These are phyloP conservation scores for Heterohyrax brucei DNA, from an alignment of 2,797 vertebrate species.

Conservation along the genomic window DNA sequence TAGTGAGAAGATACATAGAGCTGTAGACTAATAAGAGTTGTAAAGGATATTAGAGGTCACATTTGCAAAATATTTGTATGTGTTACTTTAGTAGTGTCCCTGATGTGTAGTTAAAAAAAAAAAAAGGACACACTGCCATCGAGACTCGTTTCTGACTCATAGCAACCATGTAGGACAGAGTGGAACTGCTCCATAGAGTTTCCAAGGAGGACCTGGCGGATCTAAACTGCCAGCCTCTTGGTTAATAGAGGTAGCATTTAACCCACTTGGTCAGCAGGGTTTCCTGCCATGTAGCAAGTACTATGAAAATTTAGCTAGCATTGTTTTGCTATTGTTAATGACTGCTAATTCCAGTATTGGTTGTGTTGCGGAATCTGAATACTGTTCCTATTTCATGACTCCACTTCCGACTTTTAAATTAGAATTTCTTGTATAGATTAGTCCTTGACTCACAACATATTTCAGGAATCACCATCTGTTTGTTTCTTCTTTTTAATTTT, in stretches of 20 bases:
- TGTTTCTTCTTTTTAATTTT: neutral
- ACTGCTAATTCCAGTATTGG: neutral
- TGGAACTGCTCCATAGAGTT: too few species aligned
- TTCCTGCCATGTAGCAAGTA: accelerated
- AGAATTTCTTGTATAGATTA: neutral
- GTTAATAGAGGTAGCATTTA: too few species aligned
- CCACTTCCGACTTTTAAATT: neutral
- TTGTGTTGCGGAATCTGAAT: neutral
- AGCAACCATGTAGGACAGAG: too few species aligned
- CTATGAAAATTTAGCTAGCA: neutral
- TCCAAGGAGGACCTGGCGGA: too few species aligned
- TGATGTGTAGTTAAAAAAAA: too few species aligned
- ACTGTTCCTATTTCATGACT: neutral
- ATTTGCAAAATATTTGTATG: neutral
- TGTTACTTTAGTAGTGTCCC: neutral
- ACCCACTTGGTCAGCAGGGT: too few species aligned
- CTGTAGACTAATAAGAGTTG: neutral
- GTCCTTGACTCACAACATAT: neutral
- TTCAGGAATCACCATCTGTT: neutral
- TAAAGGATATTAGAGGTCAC: neutral
- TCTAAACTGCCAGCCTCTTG: too few species aligned
- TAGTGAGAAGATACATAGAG: neutral
- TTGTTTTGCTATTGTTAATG: neutral
- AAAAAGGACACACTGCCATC: too few species aligned
- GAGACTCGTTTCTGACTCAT: too few species aligned